A percentile compares a stretch with the other conserved stretches of the same genome.
phyloP scores from a whole-genome alignment of 2,797 vertebrate genomes.

The Caiman crocodilus region DNA sequence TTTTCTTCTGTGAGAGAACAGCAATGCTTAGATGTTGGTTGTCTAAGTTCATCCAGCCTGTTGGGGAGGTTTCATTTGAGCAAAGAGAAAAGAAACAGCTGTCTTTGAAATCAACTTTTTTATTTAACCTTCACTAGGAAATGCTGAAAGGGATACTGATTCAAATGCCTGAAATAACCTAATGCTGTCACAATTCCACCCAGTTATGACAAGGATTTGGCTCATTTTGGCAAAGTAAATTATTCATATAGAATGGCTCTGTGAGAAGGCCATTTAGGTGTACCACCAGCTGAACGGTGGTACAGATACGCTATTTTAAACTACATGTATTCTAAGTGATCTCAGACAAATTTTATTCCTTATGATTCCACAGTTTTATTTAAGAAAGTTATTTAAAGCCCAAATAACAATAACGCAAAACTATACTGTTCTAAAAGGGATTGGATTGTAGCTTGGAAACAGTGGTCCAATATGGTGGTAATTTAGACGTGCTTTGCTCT shows the following conservation, averaged over 20 bases:
- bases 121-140: neutral
- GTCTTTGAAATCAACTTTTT: neutral
- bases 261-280: neutral
- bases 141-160: neutral
- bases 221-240: neutral
- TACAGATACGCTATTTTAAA: neutral
- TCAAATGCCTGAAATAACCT: neutral
- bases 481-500: neutral
- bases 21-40: neutral
- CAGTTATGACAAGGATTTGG: neutral
- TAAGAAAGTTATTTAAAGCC: neutral
- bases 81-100: neutral
- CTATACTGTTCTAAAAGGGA: neutral
- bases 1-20: neutral
- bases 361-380: neutral
- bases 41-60: neutral
- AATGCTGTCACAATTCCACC: neutral
- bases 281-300: neutral
- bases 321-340: neutral
- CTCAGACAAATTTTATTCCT: neutral
- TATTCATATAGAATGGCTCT: neutral
- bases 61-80: conserved; percentile 11
- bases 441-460: neutral
- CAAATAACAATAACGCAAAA: neutral
- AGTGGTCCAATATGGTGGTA: neutral